Evolutionary conservation across 2,113 vertebrate genomes (phyloP), one percentile per base, ranked within the genome.

Genomic region (Plecturocebus donacophilus): DNA sequence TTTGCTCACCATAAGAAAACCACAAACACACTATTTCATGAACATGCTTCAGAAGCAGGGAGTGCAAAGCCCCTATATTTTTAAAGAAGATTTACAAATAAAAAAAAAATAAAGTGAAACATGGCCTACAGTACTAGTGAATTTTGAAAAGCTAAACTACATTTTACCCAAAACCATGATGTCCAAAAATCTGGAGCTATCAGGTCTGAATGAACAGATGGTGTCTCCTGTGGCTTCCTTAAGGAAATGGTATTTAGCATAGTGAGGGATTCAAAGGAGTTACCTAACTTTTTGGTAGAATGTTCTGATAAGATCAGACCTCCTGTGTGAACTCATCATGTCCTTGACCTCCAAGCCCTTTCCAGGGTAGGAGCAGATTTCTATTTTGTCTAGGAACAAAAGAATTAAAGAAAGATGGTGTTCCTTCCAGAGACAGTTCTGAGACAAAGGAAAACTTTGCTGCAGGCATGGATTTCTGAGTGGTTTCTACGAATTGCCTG

Each of bases 401-500:
- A 86, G n/a, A 91, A 58, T 32, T 58, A 3, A 45, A 97, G 83
- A 8, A 38, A 90, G 68, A 40, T 30, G 38, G 16, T 71, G 71
- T 71, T 23, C 30, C 27, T 79, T 58, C 47, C 14, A 87, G 87
- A 84, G 68, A 66, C 1, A 6, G 0, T n/a, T 45, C 88, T 25
- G 86, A 83, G 89, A 96, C 61, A 94, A 80, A 73, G 47, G 58
- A 96, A 35, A 92, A 21, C 1, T 2, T 42, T 42, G 8, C 82
- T 75, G 0, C 81, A 82, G 80, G 58, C 64, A 0, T 35, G 40
- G 1, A 20, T 87, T 95, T 91, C 54, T 71, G 6, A 17, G 21
- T 91, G 70, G 49, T 97, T 97, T 94, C 89, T 97, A 94, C 95
- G 56, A 94, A 49, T 77, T 86, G 1, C 56, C 95, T 94, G 91